phyloP scores from a whole-genome alignment of 1,140 invertebrate genomes.

The Drosophila pectinifera region DNA sequence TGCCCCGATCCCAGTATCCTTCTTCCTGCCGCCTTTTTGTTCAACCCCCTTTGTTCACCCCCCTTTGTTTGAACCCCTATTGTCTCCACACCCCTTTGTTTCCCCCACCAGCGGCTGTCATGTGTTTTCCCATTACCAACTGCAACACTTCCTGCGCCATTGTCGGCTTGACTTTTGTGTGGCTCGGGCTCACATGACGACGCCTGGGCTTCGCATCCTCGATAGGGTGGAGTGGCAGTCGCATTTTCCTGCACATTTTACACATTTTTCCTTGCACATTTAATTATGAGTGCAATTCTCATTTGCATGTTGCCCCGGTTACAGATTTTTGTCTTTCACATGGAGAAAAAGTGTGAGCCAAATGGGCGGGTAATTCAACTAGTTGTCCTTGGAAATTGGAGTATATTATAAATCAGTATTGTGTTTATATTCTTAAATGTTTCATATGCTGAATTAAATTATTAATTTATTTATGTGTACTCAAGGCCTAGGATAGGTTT shows the following conservation, averaged over 20 bases:
- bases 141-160: constrained; percentile 55
- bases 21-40: not conserved
- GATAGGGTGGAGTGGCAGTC: constrained; percentile 2
- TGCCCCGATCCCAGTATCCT: constrained; percentile 44
- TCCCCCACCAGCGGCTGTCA: constrained; percentile 40
- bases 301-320: constrained; percentile 37
- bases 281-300: constrained; percentile 62
- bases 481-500: not conserved
- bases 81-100: constrained; percentile 14
- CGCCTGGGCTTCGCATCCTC: constrained; percentile 13
- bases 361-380: not conserved
- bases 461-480: not conserved
- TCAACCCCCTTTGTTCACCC: constrained; percentile 28
- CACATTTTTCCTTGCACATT: constrained; percentile 62
- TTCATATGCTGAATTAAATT: not conserved
- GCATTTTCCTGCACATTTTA: constrained; percentile 53
- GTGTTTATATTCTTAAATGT: not conserved
- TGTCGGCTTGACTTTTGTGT: constrained; percentile 43
- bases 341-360: not conserved
- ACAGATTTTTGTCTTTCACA: constrained; percentile 30
- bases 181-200: constrained; percentile 35
- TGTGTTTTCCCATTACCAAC: constrained; percentile 61
- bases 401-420: too few species aligned
- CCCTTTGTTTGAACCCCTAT: constrained; percentile 23
- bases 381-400: not conserved